These are phyloP conservation scores for Spisula solida DNA, from an alignment of 2,888 invertebrate genomes.

Conservation along the genomic window DNA sequence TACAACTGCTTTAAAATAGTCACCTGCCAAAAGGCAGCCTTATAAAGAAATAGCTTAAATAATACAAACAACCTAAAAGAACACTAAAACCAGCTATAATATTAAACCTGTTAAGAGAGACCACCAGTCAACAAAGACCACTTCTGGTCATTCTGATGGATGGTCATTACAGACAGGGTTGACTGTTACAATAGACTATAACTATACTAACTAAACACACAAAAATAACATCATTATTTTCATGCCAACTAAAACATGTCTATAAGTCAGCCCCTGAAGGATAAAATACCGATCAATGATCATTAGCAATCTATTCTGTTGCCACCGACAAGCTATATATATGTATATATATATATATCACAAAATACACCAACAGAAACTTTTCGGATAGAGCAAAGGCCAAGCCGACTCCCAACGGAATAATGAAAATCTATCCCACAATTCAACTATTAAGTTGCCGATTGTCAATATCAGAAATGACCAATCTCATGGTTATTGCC, in stretches of 20 bases:
- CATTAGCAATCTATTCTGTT: background rate
- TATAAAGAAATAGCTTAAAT: no score
- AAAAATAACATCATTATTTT: no score
- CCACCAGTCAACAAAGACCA: no score
- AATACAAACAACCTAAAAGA: no score
- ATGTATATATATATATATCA: background rate
- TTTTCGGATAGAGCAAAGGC: background rate
- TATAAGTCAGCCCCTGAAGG: background rate
- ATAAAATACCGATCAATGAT: background rate
- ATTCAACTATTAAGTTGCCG: background rate
- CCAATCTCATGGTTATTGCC: background rate
- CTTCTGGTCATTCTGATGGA: no score
- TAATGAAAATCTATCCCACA: background rate
- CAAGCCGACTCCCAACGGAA: background rate
- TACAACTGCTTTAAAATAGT: no score
- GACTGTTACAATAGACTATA: no score
- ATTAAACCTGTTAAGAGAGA: no score
- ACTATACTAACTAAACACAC: no score
- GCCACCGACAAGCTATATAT: background rate
- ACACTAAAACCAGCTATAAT: no score
- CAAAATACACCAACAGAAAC: background rate
- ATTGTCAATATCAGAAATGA: slow-evolving; percentile 18
- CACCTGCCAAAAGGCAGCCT: no score
- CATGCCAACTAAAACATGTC: background rate
- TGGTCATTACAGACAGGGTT: no score